Evolutionary conservation across 2,888 invertebrate genomes (phyloP), one percentile per base, ranked within the genome.

Genomic region (Mythimna lalbum): DNA sequence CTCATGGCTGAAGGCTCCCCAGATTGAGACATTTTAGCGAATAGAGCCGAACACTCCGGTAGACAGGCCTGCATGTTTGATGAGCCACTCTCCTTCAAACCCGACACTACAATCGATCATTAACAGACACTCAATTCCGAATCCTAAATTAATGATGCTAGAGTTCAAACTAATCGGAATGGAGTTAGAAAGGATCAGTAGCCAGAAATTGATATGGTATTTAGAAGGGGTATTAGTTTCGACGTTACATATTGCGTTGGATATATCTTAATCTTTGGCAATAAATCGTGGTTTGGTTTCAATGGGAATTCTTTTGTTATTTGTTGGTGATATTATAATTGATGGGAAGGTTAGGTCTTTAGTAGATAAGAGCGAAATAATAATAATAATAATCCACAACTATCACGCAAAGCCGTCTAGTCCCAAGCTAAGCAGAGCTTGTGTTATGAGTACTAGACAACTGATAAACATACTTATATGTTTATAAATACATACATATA

Each of bases 1-100:
- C 47, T 49, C 47, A n/a, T 67, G n/a, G 69, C 61, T 64, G 21
- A 64, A 67, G 23, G 68, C 63, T 64, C 19, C 63, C 39, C 66
- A 74, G 67, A 81, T 78, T 71, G 66, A 82, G 75, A 75, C 69
- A 73, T 73, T 62, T 59, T 63, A 65, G 69, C 71, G 49, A 69
- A 69, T 71, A 65, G 59, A 52, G 19, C 33, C 47, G 74, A 68
- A 73, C 64, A 63, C 33, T 68, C 47, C 52, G 52, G 64, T 55
- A 73, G 74, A 73, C 74, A 59, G 53, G 60, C 63, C 69, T 86
- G 82, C 80, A 85, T 81, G 61, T 80, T 86, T 83, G 64, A 86
- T 81, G 73, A 83, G 64, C 69, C 66, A 53, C 63, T 86, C 76
- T 81, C 74, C 60, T 69, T 43, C 59, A 43, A 57, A 64, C 56